phyloP scores from a whole-genome alignment of 2,113 vertebrate species.

The Struthidea cinerea region DNA sequence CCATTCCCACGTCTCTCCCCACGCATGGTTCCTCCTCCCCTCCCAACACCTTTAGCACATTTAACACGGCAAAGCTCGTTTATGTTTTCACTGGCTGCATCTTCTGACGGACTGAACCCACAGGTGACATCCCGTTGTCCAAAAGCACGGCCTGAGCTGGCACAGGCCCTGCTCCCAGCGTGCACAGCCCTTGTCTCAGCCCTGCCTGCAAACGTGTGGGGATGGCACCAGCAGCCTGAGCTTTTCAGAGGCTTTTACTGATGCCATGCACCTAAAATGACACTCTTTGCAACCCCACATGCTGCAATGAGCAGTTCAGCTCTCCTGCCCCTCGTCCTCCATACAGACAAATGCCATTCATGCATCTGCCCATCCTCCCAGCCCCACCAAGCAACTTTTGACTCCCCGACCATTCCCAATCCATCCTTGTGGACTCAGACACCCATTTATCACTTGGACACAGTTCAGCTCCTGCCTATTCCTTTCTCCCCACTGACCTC shows the following conservation, averaged over 20 bases:
- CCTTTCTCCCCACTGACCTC: not conserved
- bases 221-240: not conserved
- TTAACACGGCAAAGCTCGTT: not conserved
- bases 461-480: not conserved
- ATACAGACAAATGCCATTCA: fast-evolving
- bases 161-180: fast-evolving
- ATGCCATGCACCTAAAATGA: not conserved
- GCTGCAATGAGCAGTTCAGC: not conserved
- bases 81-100: not conserved
- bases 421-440: not conserved
- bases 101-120: not conserved
- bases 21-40: fast-evolving
- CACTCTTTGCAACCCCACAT: not conserved
- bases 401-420: not conserved
- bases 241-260: not conserved
- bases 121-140: fast-evolving
- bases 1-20: fast-evolving
- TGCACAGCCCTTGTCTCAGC: not conserved
- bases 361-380: not conserved
- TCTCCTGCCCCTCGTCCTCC: not conserved
- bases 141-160: not conserved
- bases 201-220: not conserved
- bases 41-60: not conserved
- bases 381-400: fast-evolving
- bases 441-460: not conserved